A percentile compares a stretch with the other conserved stretches of the same genome.
phyloP scores from a whole-genome alignment of 23 tunicate genomes.

The Trididemnum clinides region DNA sequence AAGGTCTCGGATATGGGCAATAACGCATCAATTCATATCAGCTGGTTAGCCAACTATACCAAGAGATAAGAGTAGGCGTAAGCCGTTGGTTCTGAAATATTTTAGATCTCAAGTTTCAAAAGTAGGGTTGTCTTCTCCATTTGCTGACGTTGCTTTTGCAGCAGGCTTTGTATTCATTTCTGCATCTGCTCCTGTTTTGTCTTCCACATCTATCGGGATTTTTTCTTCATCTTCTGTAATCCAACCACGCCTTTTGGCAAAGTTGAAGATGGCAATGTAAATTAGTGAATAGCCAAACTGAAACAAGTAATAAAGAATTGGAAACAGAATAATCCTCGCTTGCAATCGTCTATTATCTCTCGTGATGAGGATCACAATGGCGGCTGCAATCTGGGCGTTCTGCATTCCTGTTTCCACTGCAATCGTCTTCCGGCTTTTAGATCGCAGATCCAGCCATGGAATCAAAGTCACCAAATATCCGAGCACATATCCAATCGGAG shows the following conservation, averaged over 20 bases:
- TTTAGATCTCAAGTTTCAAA: background rate
- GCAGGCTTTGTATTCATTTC: constrained; percentile 6
- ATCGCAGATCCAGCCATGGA: constrained; percentile 31
- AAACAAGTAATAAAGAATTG: constrained; percentile 54
- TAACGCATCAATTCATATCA: no score
- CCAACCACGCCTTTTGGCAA: constrained; percentile 18
- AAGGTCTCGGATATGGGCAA: no score
- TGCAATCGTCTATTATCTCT: background rate
- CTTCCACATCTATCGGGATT: background rate
- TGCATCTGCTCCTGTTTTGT: background rate
- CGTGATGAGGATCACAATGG: constrained; percentile 17
- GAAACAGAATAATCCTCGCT: constrained; percentile 39
- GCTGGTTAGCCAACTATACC: no score
- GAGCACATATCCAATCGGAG: constrained; percentile 28
- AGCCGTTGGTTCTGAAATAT: no score
- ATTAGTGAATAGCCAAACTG: constrained; percentile 46
- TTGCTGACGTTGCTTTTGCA: background rate
- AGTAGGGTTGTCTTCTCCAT: constrained; percentile 19
- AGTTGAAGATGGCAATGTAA: background rate
- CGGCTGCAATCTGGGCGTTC: constrained; percentile 48
- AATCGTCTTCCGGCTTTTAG: constrained; percentile 20
- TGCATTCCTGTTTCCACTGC: constrained; percentile 55
- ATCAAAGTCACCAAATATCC: constrained; percentile 42
- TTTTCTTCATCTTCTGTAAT: background rate
- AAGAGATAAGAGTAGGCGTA: no score